phyloP scores from a whole-genome alignment of 2,888 invertebrate genomes.

The Petrolisthes manimaculis region DNA sequence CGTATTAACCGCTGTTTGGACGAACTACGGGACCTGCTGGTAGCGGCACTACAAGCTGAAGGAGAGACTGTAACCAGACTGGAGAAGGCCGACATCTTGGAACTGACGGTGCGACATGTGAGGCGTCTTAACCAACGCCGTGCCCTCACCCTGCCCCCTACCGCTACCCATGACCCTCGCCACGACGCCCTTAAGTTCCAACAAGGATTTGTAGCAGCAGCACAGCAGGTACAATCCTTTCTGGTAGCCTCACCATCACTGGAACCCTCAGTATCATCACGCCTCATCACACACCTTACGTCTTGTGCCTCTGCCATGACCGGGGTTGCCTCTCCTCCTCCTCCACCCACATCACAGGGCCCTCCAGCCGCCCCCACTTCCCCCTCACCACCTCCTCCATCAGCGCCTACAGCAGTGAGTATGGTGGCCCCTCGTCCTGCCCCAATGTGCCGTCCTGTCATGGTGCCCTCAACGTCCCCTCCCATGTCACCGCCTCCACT shows the following conservation, averaged over 20 bases:
- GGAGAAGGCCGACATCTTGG: slow-evolving; percentile 90
- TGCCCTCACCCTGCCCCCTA: slow-evolving; percentile 53
- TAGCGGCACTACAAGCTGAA: slow-evolving; percentile 85
- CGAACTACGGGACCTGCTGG: slow-evolving; percentile 90
- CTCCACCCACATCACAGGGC: slow-evolving; percentile 2
- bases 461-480: slow-evolving; percentile 20
- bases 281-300: slow-evolving; percentile 62
- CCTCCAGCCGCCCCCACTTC: neutral
- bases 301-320: slow-evolving; percentile 62
- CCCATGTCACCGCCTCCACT: slow-evolving; percentile 42
- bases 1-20: slow-evolving; percentile 91
- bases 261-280: slow-evolving; percentile 61
- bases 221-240: slow-evolving; percentile 65
- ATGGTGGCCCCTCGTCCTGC: neutral
- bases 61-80: slow-evolving; percentile 89
- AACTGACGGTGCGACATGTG: slow-evolving; percentile 86
- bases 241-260: slow-evolving; percentile 56
- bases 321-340: slow-evolving; percentile 30
- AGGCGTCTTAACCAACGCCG: slow-evolving; percentile 71
- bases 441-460: slow-evolving; percentile 4
- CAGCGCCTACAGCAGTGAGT: neutral
- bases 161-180: slow-evolving; percentile 55
- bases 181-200: slow-evolving; percentile 65
- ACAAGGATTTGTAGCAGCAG: slow-evolving; percentile 65
- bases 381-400: slow-evolving; percentile 23